Evolutionary conservation across 2,888 invertebrate species (phyloP), one percentile per base, ranked within the genome.

Genomic region (Chesias legatella): DNA sequence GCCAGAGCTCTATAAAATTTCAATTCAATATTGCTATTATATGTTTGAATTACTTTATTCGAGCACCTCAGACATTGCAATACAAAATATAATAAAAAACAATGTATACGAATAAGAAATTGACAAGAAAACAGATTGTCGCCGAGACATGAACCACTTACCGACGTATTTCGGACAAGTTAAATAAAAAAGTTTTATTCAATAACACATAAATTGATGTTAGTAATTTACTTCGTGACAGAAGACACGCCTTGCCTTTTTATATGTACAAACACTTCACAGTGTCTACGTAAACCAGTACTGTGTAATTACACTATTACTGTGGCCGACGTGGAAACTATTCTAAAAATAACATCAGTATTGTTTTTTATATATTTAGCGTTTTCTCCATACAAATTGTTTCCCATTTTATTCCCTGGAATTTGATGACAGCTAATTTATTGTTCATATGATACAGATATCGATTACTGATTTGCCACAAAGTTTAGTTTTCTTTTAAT

Each of bases 161-260:
- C 20, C 17, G n/a, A 6, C 28, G 17, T 28, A 32, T 40, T 36
- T 20, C 33, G 17, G 30, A 11, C 31, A 11, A 26, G 34, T 26
- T 30, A 34, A 40, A 28, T 11, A 44, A 35, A 22, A 22, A 34
- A 22, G 39, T 32, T 30, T 35, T 37, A 48, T 37, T 58, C 46
- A 52, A 52, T 49, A 51, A 47, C 50, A 48, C 49, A 58, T 58
- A 49, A 57, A 57, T 47, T 52, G 41, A 51, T 44, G 44, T 31
- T 26, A 28, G 43, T 41, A 42, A 47, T 51, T 56, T 50, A 47
- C 46, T 49, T 33, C 33, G 41, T 40, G 33, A 30, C 28, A 48
- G 30, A 31, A 27, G 38, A 44, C 44, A 38, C 38, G 10, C 17
- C 35, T 27, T 37, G 33, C 56, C 52, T 40, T 17, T 17, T 17